Evolutionary conservation across 2,888 invertebrate species (phyloP), one percentile per base, ranked within the genome.

Genomic region (Plagodis dolabraria): DNA sequence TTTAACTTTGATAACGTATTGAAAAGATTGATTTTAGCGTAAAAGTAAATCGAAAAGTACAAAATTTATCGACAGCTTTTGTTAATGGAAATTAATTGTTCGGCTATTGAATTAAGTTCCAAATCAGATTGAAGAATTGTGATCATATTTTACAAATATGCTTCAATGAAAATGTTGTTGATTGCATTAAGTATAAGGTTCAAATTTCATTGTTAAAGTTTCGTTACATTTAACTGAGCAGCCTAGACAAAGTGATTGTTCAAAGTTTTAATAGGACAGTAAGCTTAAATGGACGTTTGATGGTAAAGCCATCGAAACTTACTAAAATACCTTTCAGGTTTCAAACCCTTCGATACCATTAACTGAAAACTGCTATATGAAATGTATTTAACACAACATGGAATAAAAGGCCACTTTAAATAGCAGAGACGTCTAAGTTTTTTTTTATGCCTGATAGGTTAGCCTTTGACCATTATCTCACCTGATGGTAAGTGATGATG

Each of bases 241-340:
- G 64, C 70, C 69, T 70, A 72, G 72, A 72, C 71, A 72, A 67
- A 57, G 69, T 71, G 58, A 48, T 53, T 44, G 53, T 53, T 53
- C 45, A 53, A 59, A 59, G 50, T 59, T 53, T 54, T 48, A 58
- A 58, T 53, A 45, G 48, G 53, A 48, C 48, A 53, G 52, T 48
- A 44, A n/a, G 53, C 58, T 58, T 53, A 48, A 49, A 52, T 45
- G 45, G 38, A 8, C 10, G 34, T 49, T 53, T 48, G 58, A 58
- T 58, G 44, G 53, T 53, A 33, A 40, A 40, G 53, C 7, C 43
- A 49, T 52, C 47, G 47, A 38, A 52, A 48, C 52, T 52, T 57
- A 44, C 11, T 22, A 11, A 12, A 57, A 35, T 43, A 11, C 51
- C 36, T 11, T 42, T 6, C 0, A 42, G 9, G 42, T 2, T 10